A percentile compares a stretch with the other conserved stretches of the same genome.
Evolutionary conservation across 64 coral and sea anemone genomes (phyloP).

Genomic region (Astreopora myriophthalma): DNA sequence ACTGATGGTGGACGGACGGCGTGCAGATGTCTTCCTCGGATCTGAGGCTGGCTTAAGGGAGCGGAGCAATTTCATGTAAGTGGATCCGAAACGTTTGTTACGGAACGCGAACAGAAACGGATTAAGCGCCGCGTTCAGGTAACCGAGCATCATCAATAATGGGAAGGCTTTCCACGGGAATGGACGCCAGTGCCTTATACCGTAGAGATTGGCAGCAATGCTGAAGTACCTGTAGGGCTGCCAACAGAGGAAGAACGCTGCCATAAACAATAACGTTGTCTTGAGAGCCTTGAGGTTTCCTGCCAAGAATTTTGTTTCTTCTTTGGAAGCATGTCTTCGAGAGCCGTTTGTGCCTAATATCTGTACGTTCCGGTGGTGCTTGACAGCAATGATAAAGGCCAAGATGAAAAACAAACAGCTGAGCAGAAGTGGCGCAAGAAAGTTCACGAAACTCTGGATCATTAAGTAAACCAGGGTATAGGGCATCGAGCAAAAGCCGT

Average conservation of each 20-base stretch:
- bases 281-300: neutral
- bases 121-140: conserved; percentile 82
- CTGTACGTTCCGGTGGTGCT: neutral
- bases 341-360: neutral
- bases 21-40: neutral
- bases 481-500: neutral
- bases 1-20: neutral
- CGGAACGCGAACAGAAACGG: conserved; percentile 92
- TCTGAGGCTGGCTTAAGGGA: neutral
- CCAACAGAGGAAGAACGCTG: conserved; percentile 24
- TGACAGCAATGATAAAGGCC: neutral
- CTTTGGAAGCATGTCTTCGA: neutral
- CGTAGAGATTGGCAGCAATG: conserved; percentile 15
- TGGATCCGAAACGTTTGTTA: conserved; percentile 73
- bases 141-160: conserved; percentile 75
- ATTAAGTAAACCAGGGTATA: neutral
- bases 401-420: conserved; percentile 20
- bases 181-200: neutral
- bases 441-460: neutral
- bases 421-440: neutral
- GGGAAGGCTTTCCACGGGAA: neutral
- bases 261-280: conserved; percentile 22
- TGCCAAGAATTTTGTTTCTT: neutral
- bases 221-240: conserved; percentile 7
- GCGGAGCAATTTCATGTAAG: conserved; percentile 53